These are phyloP conservation scores for Acanthurus tractus DNA, from an alignment of 2,797 vertebrate species.

Conservation along the genomic window DNA sequence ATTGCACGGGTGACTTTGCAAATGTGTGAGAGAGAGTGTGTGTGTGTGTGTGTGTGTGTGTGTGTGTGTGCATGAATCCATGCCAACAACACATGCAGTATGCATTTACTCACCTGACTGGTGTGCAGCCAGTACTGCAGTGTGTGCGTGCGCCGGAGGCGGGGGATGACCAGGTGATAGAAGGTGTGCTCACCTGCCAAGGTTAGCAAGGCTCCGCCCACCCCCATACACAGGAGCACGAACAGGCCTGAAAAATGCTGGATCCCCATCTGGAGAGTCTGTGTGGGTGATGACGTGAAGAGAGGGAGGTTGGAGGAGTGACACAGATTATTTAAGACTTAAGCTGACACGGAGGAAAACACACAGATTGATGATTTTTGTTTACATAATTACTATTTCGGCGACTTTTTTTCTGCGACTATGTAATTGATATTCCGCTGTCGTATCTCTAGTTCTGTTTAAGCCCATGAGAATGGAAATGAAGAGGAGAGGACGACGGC, in stretches of 20 bases:
- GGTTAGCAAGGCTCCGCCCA: conserved; percentile 92
- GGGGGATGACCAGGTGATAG: conserved; percentile 91
- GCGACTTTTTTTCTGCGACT: conserved; percentile 41
- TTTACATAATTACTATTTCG: conserved; percentile 72
- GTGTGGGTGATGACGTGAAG: conserved; percentile 4
- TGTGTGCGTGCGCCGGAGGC: conserved; percentile 87
- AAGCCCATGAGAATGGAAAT: conserved; percentile 43
- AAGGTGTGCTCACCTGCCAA: conserved; percentile 92
- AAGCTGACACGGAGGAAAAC: conserved; percentile 39
- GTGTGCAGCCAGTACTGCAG: conserved; percentile 96
- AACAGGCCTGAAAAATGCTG: conserved; percentile 95
- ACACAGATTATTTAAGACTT: conserved; percentile 49
- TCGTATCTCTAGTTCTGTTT: conserved; percentile 39
- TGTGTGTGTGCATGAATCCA: no score
- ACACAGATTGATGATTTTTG: conserved; percentile 59
- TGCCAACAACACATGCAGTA: no score
- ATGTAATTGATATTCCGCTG: conserved; percentile 60
- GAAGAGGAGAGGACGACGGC: conserved; percentile 23
- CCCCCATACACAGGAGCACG: conserved; percentile 92
- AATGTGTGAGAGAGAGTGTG: not conserved
- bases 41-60: no score
- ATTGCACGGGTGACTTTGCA: not conserved
- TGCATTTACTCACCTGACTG: conserved; percentile 87
- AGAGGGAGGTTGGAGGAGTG: conserved; percentile 25
- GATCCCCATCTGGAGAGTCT: conserved; percentile 97